Conservation (phyloP, 53 echinoderm and acorn worm species). For the Echinometra lucunter region DNA sequence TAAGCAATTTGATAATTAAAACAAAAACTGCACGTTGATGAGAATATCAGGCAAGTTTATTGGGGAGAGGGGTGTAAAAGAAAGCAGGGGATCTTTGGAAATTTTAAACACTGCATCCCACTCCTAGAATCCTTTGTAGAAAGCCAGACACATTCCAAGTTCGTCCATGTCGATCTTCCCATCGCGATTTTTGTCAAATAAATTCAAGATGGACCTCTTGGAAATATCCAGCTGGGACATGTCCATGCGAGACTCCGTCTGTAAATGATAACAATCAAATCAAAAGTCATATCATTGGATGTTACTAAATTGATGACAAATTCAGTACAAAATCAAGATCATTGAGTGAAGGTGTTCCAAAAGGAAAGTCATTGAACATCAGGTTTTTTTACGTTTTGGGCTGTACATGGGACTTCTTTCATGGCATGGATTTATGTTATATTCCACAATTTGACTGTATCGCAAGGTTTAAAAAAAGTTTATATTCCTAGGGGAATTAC, state of each 20-base stretch:
- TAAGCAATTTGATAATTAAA: neutral
- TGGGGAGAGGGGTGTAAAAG: neutral
- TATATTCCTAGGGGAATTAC: too few species aligned
- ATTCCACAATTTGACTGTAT: too few species aligned
- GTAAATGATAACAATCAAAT: neutral
- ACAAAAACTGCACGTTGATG: slow-evolving; percentile 5
- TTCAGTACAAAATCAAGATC: too few species aligned
- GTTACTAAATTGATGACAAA: too few species aligned
- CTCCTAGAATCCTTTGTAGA: slow-evolving; percentile 48
- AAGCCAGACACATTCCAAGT: slow-evolving; percentile 54
- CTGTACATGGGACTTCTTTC: too few species aligned
- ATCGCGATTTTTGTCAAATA: slow-evolving; percentile 59
- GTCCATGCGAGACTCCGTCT: slow-evolving; percentile 42
- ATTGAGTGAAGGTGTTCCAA: too few species aligned
- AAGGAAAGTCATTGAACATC: too few species aligned
- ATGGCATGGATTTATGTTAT: too few species aligned
- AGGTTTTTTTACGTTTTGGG: too few species aligned
- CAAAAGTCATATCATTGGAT: neutral
- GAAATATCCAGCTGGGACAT: slow-evolving; percentile 58
- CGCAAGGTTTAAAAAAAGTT: too few species aligned
- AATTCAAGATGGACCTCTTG: slow-evolving; percentile 53
- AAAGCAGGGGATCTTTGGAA: slow-evolving; percentile 18
- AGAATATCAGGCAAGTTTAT: neutral
- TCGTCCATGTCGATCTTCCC: slow-evolving; percentile 66
- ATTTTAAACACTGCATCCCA: neutral